Evolutionary conservation across 2,797 vertebrate species (phyloP), one percentile per base, ranked within the genome.

Genomic region (Taeniopygia guttata): DNA sequence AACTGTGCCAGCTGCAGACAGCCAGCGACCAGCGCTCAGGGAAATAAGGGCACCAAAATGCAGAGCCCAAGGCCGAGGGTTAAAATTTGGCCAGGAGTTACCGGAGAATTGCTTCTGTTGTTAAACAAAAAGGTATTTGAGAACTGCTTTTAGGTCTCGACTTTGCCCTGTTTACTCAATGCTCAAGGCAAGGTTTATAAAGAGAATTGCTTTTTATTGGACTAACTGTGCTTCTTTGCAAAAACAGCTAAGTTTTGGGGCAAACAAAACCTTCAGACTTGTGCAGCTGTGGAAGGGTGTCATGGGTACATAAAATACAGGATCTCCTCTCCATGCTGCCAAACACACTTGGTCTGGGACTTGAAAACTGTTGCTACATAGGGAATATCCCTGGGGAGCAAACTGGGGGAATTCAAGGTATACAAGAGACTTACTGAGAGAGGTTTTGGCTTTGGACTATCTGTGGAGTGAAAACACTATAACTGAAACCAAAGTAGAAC

Each of bases 281-380:
- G 68, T 75, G 73, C 69, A 88, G 90, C 64, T 91, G 69, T 48
- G 60, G 51, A 34, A 89, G 62, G 40, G 59, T 94, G 56, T 74
- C 34, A 54, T 5, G 22, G 29, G 32, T 46, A 58, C 62, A 11
- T 81, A 75, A 86, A 55, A 86, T 60, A 68, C 29, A 84, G 30
- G 13, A 78, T 49, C 32, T 48, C 40, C 36, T 72, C 83, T 62
- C 83, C 5, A 1, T 74, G 73, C 54, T 91, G 82, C 60, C 42
- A 43, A 9, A 73, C n/a, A 5, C 3, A 9, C 27, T 43, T 3
- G 1, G 19, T 16, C 43, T 76, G 27, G 27, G 59, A 51, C 63
- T 46, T 48, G 17, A 43, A 85, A 74, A 54, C 21, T 67, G 9
- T 67, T 87, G 42, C 45, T 74, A 16, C 11, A 5, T 1, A 66